A percentile compares a stretch with the other conserved stretches of the same genome.
phyloP scores from a whole-genome alignment of 2,888 invertebrate species.

The Pediacus dermestoides region DNA sequence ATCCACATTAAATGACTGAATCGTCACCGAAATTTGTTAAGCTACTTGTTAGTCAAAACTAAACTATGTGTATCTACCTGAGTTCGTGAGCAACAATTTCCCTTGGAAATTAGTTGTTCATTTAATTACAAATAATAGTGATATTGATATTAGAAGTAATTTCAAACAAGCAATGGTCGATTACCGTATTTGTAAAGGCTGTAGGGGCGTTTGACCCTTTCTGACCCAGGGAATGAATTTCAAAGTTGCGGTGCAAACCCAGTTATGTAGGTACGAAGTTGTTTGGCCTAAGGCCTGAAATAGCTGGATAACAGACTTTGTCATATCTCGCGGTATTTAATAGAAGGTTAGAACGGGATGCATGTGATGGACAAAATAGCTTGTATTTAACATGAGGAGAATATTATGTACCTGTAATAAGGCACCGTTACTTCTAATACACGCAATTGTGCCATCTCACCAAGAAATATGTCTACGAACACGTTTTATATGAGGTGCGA shows the following conservation, averaged over 20 bases:
- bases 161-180: slow-evolving; percentile 9
- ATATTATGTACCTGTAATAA: slow-evolving; percentile 27
- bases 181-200: slow-evolving; percentile 21
- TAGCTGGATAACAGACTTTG: slow-evolving; percentile 9
- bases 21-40: no score
- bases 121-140: no score
- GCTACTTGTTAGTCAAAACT: no score
- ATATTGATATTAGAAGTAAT: slow-evolving; percentile 6
- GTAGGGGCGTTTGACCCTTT: slow-evolving; percentile 23
- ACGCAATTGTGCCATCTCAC: slow-evolving; percentile 22
- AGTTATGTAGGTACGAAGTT: slow-evolving; percentile 16
- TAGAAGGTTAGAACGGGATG: slow-evolving; percentile 8
- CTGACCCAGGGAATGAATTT: slow-evolving; percentile 22
- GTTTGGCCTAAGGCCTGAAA: slow-evolving; percentile 8
- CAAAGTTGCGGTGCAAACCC: slow-evolving; percentile 22
- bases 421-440: slow-evolving; percentile 26
- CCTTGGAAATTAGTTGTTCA: no score
- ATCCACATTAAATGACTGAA: no score
- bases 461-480: slow-evolving; percentile 1
- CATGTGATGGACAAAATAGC: slow-evolving; percentile 21
- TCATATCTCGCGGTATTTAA: slow-evolving; percentile 11
- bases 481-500: slow-evolving; percentile 5
- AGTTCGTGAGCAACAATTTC: no score
- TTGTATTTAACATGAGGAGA: slow-evolving; percentile 22
- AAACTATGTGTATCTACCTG: no score